Evolutionary conservation across 1,140 invertebrate genomes (phyloP).

Genomic region (Meloidogyne chitwoodi): DNA sequence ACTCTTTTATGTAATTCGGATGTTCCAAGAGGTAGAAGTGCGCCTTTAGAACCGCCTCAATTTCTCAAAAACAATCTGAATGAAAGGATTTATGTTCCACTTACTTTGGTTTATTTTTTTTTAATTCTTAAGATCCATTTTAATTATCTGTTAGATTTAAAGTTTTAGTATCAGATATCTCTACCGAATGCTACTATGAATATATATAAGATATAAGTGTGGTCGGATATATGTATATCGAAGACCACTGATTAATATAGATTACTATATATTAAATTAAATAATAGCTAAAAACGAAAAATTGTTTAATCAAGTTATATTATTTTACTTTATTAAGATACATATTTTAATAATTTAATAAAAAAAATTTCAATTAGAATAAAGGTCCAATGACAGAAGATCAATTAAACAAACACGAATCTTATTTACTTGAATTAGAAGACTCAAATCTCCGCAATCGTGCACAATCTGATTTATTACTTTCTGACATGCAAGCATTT

Average conservation of each 20-base stretch:
- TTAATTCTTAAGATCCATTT: slow-evolving; percentile 10
- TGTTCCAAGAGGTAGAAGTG: slow-evolving; percentile 67
- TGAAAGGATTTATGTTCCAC: slow-evolving; percentile 72
- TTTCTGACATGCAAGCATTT: slow-evolving; percentile 97
- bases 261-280: too few relatives aligned
- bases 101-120: slow-evolving; percentile 68
- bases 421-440: slow-evolving; percentile 75
- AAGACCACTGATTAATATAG: too few relatives aligned
- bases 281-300: too few relatives aligned
- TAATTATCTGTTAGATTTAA: too few relatives aligned
- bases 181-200: too few relatives aligned
- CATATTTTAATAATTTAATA: too few relatives aligned
- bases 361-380: slow-evolving; percentile 67
- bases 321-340: too few relatives aligned
- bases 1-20: slow-evolving; percentile 64
- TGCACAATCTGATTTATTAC: slow-evolving; percentile 87
- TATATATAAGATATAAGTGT: too few relatives aligned
- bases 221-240: too few relatives aligned
- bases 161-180: too few relatives aligned
- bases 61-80: slow-evolving; percentile 50
- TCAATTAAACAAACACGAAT: slow-evolving; percentile 84
- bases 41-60: slow-evolving; percentile 27
- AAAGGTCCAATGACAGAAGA: slow-evolving; percentile 94
- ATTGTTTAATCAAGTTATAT: too few relatives aligned
- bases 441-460: slow-evolving; percentile 76